A percentile compares a stretch with the other conserved stretches of the same genome.
These are phyloP conservation scores for Microplitis deprimator DNA, from an alignment of 2,888 invertebrate species.

Conservation along the genomic window DNA sequence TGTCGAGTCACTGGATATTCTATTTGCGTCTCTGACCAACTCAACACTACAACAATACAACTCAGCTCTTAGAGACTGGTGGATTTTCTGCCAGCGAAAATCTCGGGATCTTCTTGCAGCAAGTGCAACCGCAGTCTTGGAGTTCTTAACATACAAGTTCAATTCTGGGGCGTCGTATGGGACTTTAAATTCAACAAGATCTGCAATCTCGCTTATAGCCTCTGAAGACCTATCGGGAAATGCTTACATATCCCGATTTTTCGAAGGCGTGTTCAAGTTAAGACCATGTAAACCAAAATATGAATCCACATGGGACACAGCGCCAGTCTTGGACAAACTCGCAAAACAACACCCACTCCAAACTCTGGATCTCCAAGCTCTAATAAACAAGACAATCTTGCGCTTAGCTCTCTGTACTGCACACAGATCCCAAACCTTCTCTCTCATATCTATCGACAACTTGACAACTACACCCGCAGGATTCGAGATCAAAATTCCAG, in stretches of 20 bases:
- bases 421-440: constrained; percentile 37
- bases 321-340: constrained; percentile 12
- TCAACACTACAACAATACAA: constrained; percentile 53
- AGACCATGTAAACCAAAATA: constrained; percentile 46
- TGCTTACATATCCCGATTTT: neutral
- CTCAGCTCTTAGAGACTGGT: constrained; percentile 10
- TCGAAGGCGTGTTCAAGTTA: constrained; percentile 35
- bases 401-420: constrained; percentile 48
- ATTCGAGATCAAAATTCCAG: constrained; percentile 32
- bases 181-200: constrained; percentile 28
- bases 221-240: neutral
- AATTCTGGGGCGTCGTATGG: constrained; percentile 26
- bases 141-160: constrained; percentile 27
- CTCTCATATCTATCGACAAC: constrained; percentile 25
- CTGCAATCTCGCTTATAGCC: constrained; percentile 37
- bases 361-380: constrained; percentile 33
- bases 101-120: neutral
- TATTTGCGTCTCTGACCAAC: constrained; percentile 49
- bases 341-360: constrained; percentile 26
- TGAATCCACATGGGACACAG: constrained; percentile 55
- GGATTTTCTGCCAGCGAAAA: neutral
- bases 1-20: constrained; percentile 38
- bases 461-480: neutral
- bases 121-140: constrained; percentile 22
- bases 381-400: constrained; percentile 51